Conservation (phyloP, 1,140 invertebrate genomes). For the Listronotus oregonensis region DNA sequence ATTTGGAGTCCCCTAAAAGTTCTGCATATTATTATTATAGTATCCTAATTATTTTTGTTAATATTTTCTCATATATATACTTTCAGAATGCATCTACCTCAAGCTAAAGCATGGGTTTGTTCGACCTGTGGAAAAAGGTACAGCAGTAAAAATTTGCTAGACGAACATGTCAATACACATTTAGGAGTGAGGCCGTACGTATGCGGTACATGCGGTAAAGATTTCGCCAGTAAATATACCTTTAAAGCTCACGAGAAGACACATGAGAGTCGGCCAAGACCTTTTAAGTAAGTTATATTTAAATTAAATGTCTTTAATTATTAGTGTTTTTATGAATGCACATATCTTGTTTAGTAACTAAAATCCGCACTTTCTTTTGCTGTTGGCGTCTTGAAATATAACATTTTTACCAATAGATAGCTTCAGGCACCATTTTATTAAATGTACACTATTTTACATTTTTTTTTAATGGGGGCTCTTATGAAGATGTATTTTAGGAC, state of each 20-base stretch:
- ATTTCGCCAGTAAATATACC: conserved; percentile 79
- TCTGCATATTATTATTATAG: no score
- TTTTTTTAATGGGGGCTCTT: no score
- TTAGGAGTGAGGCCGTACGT: conserved; percentile 69
- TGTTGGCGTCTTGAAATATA: no score
- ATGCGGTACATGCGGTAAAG: conserved; percentile 70
- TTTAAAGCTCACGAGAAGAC: conserved; percentile 75
- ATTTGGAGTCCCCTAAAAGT: no score
- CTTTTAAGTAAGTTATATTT: conserved; percentile 57
- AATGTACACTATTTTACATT: no score
- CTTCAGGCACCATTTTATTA: no score
- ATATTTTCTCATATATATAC: not conserved
- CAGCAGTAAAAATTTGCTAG: conserved; percentile 68
- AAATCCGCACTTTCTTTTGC: no score
- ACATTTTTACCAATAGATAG: no score
- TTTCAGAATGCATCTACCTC: conserved; percentile 63
- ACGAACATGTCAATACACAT: conserved; percentile 75
- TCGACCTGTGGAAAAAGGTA: conserved; percentile 68
- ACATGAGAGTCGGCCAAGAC: conserved; percentile 69
- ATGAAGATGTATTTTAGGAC: no score
- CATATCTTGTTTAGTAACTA: no score
- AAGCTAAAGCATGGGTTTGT: conserved; percentile 68
- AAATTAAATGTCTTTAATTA: no score
- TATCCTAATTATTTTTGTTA: not conserved
- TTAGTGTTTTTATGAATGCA: no score